phyloP scores from a whole-genome alignment of 2,113 vertebrate genomes.

The Catharus minimus region DNA sequence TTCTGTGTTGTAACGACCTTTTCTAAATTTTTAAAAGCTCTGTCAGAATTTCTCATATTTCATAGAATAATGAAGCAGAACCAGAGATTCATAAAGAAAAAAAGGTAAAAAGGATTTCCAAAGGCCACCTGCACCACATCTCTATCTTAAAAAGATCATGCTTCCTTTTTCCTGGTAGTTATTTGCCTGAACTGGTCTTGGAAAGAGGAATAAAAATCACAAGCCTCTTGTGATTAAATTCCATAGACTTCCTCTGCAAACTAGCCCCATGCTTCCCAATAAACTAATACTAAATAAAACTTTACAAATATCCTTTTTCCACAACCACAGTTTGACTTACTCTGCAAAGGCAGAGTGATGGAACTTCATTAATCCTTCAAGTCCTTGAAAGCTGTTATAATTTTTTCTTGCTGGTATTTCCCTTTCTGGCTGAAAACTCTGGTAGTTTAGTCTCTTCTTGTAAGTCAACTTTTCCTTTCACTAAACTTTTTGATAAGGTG shows the following conservation, averaged over 20 bases:
- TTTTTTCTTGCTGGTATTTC: neutral
- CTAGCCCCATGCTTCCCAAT: neutral
- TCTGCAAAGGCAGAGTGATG: neutral
- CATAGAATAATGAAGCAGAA: neutral
- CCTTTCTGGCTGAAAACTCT: neutral
- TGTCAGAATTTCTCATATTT: neutral
- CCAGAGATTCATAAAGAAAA: neutral
- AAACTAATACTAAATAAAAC: neutral
- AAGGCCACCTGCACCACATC: neutral
- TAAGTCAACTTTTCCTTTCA: neutral
- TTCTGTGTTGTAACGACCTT: neutral
- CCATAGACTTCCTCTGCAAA: neutral
- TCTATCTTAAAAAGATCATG: neutral
- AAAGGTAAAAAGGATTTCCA: neutral
- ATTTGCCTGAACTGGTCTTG: neutral
- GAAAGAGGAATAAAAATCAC: neutral
- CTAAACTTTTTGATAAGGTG: neutral
- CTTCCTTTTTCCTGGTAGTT: neutral
- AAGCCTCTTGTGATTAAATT: neutral
- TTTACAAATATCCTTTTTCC: neutral
- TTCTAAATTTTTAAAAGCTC: neutral
- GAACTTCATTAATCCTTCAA: neutral
- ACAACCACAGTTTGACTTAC: neutral
- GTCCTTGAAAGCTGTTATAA: neutral
- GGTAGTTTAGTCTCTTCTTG: neutral